A percentile compares a stretch with the other conserved stretches of the same genome.
These are phyloP conservation scores for Stictocephala bisonia DNA, from an alignment of 2,888 invertebrate species.

Conservation along the genomic window DNA sequence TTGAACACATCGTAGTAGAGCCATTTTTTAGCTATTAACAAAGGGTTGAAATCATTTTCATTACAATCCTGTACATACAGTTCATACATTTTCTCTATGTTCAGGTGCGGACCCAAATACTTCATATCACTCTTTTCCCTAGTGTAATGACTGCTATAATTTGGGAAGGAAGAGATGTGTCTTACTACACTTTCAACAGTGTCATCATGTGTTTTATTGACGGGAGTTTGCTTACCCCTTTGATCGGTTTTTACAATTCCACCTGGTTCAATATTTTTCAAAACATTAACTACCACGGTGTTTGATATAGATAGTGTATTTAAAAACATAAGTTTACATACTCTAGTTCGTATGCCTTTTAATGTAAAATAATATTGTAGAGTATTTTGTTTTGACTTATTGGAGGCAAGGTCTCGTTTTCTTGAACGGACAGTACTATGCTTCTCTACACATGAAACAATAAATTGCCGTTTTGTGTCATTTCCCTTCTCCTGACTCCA, in stretches of 20 bases:
- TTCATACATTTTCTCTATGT: constrained; percentile 41
- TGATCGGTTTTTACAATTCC: constrained; percentile 39
- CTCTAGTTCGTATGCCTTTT: constrained; percentile 26
- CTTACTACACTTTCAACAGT: constrained; percentile 6
- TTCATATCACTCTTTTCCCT: constrained; percentile 14
- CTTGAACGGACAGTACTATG: too few relatives aligned
- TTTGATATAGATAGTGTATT: constrained; percentile 43
- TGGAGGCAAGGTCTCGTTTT: constrained; percentile 13
- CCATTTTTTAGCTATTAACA: constrained; percentile 40
- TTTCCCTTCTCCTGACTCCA: constrained; percentile 28
- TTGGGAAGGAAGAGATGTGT: constrained; percentile 22
- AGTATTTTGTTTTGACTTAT: constrained; percentile 17
- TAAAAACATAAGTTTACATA: constrained; percentile 38
- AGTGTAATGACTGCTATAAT: constrained; percentile 27
- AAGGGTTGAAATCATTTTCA: constrained; percentile 13
- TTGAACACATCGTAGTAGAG: constrained; percentile 42
- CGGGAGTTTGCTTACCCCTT: constrained; percentile 37
- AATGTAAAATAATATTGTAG: constrained; percentile 31
- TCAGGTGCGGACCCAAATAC: constrained; percentile 30
- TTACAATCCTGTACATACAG: constrained; percentile 35
- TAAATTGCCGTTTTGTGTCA: constrained; percentile 31
- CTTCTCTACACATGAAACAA: too few relatives aligned
- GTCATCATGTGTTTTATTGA: constrained; percentile 27
- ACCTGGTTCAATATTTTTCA: constrained; percentile 20
- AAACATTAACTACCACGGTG: constrained; percentile 14